Percentiles rank a stretch among this genome's conserved stretches.
These are phyloP conservation scores for Pteruthius melanotis DNA, from an alignment of 2,113 vertebrate species.

Conservation along the genomic window DNA sequence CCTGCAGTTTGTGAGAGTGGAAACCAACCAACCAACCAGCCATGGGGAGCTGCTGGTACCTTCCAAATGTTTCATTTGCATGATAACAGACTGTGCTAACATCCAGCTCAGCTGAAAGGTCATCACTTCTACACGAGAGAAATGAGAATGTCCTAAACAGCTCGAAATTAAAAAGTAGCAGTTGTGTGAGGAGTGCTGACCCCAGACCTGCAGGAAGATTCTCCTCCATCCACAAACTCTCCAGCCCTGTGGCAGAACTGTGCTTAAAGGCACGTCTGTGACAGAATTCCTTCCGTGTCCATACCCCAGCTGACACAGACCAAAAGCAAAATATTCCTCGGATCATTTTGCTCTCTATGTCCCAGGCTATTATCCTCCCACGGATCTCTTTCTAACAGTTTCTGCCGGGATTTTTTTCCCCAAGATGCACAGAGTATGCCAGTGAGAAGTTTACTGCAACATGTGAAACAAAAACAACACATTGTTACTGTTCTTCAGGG, in stretches of 20 bases:
- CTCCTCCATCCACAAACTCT: fast-evolving
- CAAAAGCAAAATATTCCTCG: not conserved
- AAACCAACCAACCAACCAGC: not conserved
- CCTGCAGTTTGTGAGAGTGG: not conserved
- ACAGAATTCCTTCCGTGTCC: not conserved
- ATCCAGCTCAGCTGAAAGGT: not conserved
- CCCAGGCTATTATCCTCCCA: not conserved
- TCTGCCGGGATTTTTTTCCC: not conserved
- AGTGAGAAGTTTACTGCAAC: not conserved
- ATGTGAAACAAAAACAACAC: not conserved
- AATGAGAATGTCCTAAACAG: not conserved
- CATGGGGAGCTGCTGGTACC: not conserved
- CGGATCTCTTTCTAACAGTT: not conserved
- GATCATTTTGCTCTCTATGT: not conserved
- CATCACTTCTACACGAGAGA: not conserved
- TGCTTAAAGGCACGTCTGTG: not conserved
- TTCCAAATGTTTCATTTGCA: not conserved
- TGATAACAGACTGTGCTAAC: not conserved
- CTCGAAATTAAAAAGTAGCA: not conserved
- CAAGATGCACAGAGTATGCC: fast-evolving
- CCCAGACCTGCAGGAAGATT: not conserved
- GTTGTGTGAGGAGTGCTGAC: not conserved
- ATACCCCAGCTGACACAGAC: not conserved
- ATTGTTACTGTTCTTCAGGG: not conserved
- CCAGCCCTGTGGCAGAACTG: fast-evolving